Evolutionary conservation across 2,113 vertebrate species (phyloP).

Genomic region (Triplophysa tibetana): DNA sequence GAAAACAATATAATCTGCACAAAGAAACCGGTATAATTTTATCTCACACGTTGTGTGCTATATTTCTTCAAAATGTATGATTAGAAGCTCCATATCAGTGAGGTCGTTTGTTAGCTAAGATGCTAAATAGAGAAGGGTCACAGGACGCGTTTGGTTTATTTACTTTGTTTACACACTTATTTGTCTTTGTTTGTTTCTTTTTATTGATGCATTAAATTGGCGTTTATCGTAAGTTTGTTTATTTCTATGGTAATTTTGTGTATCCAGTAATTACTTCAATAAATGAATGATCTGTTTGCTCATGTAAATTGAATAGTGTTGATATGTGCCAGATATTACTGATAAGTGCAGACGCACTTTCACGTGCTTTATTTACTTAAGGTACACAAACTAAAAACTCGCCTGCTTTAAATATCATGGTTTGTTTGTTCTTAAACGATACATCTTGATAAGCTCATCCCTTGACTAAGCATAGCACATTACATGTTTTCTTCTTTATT

Average conservation of each 20-base stretch:
- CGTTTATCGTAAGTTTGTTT: neutral
- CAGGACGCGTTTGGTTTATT: constrained; percentile 17
- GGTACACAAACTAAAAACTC: neutral
- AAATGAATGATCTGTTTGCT: neutral
- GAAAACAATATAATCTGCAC: constrained; percentile 5
- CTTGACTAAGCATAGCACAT: neutral
- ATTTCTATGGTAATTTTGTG: neutral
- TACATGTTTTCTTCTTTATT: neutral
- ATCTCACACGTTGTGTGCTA: neutral
- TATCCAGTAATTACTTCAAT: neutral
- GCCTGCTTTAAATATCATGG: neutral
- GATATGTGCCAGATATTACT: neutral
- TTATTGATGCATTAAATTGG: no score
- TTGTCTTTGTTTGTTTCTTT: no score
- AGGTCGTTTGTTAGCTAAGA: constrained; percentile 28
- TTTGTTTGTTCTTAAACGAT: neutral
- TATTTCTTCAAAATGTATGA: neutral
- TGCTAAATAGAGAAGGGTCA: constrained; percentile 28
- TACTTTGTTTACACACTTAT: constrained; percentile 13
- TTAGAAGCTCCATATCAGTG: neutral
- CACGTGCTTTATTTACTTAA: neutral
- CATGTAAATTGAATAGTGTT: no score
- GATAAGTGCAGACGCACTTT: no score
- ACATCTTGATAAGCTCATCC: neutral
- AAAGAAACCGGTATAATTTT: neutral